These are phyloP conservation scores for Ptychochromis oligacanthus DNA, from an alignment of 2,113 vertebrate species.

Conservation along the genomic window DNA sequence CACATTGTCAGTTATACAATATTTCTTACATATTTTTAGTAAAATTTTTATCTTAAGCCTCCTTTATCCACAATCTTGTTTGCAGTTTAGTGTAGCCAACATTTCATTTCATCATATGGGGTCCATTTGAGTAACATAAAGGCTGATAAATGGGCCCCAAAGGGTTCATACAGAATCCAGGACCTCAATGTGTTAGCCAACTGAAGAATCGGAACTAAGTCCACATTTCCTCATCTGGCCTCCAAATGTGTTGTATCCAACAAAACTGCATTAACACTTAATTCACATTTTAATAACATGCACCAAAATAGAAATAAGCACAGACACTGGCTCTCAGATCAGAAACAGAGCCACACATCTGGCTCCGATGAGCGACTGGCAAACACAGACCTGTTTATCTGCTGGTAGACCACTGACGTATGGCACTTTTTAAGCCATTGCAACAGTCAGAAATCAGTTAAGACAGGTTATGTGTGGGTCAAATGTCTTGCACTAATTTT, in stretches of 20 bases:
- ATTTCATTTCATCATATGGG: constrained; percentile 27
- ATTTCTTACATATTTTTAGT: neutral
- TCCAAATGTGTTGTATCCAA: constrained; percentile 34
- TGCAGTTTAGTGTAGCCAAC: constrained; percentile 20
- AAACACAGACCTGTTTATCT: constrained; percentile 22
- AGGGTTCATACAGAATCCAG: constrained; percentile 18
- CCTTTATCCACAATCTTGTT: neutral
- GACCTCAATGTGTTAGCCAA: constrained; percentile 19
- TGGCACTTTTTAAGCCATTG: neutral
- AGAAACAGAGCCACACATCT: constrained; percentile 40
- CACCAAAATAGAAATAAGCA: constrained; percentile 5
- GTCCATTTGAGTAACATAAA: constrained; percentile 27
- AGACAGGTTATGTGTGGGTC: neutral
- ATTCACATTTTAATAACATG: constrained; percentile 32
- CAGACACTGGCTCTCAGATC: constrained; percentile 4
- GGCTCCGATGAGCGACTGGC: constrained; percentile 48
- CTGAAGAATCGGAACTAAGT: constrained; percentile 5
- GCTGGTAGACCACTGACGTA: constrained; percentile 2
- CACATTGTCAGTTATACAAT: neutral
- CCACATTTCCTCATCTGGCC: constrained; percentile 23
- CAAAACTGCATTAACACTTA: constrained; percentile 23
- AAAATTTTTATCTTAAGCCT: neutral
- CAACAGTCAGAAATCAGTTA: constrained; percentile 17
- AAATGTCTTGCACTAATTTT: neutral
- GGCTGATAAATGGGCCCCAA: constrained; percentile 40